These are phyloP conservation scores for Phragmatobia fuliginosa DNA, from an alignment of 2,888 invertebrate genomes.

Conservation along the genomic window DNA sequence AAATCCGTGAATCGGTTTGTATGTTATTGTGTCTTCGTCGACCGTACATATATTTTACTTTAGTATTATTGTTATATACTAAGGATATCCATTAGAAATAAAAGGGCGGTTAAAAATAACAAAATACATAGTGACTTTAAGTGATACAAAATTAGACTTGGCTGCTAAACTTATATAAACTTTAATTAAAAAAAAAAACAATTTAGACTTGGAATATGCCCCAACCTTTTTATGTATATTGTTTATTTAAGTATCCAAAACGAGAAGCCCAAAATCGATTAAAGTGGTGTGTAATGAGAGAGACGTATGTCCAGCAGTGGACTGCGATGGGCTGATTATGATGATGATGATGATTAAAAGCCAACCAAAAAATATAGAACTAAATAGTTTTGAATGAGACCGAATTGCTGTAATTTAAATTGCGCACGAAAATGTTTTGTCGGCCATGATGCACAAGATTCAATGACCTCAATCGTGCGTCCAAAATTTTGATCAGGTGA, in stretches of 20 bases:
- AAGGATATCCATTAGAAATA: background rate
- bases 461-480: conserved; percentile 34
- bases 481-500: conserved; percentile 39
- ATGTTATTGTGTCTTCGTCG: background rate
- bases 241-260: too few species aligned
- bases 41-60: background rate
- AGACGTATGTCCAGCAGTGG: too few species aligned
- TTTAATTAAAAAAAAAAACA: too few species aligned
- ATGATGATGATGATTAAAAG: too few species aligned
- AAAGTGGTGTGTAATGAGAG: too few species aligned
- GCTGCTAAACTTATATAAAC: too few species aligned
- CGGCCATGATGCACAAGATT: conserved; percentile 45
- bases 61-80: background rate
- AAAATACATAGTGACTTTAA: too few species aligned
- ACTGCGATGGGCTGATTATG: too few species aligned
- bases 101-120: background rate
- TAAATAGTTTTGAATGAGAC: conserved; percentile 20
- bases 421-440: conserved; percentile 49
- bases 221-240: too few species aligned
- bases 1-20: background rate
- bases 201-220: too few species aligned
- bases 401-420: conserved; percentile 25
- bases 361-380: conserved; percentile 12
- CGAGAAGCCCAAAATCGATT: too few species aligned
- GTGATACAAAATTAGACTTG: background rate